A percentile compares a stretch with the other conserved stretches of the same genome.
Conservation (phyloP, 2,797 vertebrate species). For the Anguilla pacifica region DNA sequence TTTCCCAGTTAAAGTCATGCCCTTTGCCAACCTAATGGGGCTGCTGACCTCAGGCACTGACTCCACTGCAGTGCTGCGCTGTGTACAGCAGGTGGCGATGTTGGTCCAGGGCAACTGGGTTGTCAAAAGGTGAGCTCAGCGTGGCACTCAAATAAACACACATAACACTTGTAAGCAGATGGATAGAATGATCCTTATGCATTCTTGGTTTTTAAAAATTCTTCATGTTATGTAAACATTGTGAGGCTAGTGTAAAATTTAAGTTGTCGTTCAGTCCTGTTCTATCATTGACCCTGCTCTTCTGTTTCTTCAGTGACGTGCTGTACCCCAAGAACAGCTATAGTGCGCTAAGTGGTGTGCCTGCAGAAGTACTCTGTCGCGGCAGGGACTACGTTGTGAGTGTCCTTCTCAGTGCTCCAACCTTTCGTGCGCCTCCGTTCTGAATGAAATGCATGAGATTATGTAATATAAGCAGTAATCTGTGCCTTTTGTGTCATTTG, state of each 20-base stretch:
- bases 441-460: neutral
- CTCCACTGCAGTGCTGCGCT: constrained; percentile 87
- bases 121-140: constrained; percentile 85
- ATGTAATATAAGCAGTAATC: neutral
- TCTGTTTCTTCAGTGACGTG: constrained; percentile 81
- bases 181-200: neutral
- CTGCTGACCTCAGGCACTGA: constrained; percentile 87
- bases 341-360: constrained; percentile 93
- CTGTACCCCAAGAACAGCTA: constrained; percentile 94
- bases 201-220: neutral
- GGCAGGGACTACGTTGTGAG: constrained; percentile 96
- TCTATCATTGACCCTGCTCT: neutral
- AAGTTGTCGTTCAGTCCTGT: neutral
- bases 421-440: neutral
- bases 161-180: neutral
- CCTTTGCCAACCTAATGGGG: constrained; percentile 95
- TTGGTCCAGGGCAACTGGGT: constrained; percentile 99
- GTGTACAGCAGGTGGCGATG: constrained; percentile 98
- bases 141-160: neutral
- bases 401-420: constrained; percentile 19
- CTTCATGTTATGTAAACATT: neutral
- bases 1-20: constrained; percentile 90
- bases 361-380: constrained; percentile 92
- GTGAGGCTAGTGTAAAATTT: neutral
- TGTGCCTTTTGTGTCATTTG: neutral